Evolutionary conservation across 2,888 invertebrate genomes (phyloP).

Genomic region (Lycophotia porphyrea): DNA sequence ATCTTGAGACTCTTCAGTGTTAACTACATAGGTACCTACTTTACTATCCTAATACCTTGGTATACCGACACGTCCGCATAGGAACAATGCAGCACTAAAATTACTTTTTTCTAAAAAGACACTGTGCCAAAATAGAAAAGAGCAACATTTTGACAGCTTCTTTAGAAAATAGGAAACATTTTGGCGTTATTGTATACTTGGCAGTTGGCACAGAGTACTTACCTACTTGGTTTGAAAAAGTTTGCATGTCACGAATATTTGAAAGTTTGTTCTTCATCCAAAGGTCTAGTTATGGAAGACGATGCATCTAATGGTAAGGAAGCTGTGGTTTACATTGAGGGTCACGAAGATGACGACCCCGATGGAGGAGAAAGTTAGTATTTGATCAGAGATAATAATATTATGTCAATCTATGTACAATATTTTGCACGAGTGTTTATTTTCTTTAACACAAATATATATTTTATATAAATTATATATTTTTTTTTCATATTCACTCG

Average conservation of each 20-base stretch:
- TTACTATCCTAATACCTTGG: no score
- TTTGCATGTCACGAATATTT: not conserved
- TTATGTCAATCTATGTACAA: not conserved
- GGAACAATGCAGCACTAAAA: not conserved
- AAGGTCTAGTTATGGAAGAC: constrained; percentile 52
- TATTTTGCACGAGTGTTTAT: not conserved
- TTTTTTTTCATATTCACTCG: no score
- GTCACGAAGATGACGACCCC: constrained; percentile 36
- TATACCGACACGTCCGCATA: no score
- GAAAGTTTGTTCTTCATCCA: not conserved
- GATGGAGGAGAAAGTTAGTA: constrained; percentile 56
- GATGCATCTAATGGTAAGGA: constrained; percentile 59
- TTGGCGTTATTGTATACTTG: not conserved
- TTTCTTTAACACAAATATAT: no score
- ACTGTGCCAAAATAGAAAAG: not conserved
- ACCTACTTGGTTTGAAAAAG: constrained; percentile 9
- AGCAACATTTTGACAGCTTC: not conserved
- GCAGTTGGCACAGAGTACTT: no score
- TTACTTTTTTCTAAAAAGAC: constrained; percentile 10
- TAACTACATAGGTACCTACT: no score
- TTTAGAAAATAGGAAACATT: not conserved
- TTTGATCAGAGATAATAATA: not conserved
- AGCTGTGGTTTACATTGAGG: constrained; percentile 57
- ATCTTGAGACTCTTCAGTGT: no score
- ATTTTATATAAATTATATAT: no score